Conservation (phyloP, 1,140 invertebrate species). For the Lanistes nyassanus region DNA sequence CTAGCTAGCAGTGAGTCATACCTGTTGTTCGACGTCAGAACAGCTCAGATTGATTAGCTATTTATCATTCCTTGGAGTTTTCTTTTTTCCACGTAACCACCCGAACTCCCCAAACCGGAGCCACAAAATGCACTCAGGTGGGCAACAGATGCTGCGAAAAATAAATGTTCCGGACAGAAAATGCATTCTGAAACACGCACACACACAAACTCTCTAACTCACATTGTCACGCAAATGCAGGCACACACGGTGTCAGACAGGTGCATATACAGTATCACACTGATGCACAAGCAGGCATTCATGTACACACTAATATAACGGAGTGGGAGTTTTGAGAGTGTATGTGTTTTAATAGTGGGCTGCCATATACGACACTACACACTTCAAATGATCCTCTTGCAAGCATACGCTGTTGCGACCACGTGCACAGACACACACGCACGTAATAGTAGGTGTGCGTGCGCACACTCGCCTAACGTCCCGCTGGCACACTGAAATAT, state of each 20-base stretch:
- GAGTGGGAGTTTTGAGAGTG: too few relatives aligned
- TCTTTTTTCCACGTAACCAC: too few relatives aligned
- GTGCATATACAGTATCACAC: background rate
- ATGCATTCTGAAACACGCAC: background rate
- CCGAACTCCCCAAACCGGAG: too few relatives aligned
- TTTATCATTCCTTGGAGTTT: too few relatives aligned
- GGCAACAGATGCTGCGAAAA: background rate
- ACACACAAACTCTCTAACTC: constrained; percentile 20
- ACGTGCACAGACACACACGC: constrained; percentile 8
- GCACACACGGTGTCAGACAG: background rate
- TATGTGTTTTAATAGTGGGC: too few relatives aligned
- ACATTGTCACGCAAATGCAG: background rate
- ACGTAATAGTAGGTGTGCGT: background rate
- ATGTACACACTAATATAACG: background rate
- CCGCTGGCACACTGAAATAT: background rate
- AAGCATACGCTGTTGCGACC: too few relatives aligned
- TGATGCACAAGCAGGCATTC: background rate
- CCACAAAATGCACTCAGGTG: background rate
- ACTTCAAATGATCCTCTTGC: too few relatives aligned
- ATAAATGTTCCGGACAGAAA: background rate
- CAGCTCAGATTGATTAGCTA: too few relatives aligned
- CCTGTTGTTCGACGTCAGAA: too few relatives aligned
- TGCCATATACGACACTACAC: too few relatives aligned
- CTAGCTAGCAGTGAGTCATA: constrained; percentile 1
- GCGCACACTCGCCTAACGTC: background rate